phyloP scores from a whole-genome alignment of 2,888 invertebrate species.

The Dryocosmus kuriphilus region DNA sequence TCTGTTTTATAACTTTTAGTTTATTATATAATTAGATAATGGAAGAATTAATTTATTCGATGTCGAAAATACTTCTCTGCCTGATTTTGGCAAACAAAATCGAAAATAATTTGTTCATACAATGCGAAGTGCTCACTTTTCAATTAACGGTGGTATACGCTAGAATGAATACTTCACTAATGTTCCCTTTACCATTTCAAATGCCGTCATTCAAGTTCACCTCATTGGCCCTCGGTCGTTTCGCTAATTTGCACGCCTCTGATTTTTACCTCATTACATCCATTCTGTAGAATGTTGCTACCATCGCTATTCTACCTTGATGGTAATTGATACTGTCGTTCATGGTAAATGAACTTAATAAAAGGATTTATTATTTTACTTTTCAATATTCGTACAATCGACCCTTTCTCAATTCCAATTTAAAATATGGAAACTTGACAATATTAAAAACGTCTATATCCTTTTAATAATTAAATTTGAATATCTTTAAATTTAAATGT shows the following conservation, averaged over 20 bases:
- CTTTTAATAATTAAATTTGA: too few species aligned
- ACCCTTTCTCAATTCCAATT: too few species aligned
- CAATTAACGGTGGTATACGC: slow-evolving; percentile 7
- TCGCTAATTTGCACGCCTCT: slow-evolving; percentile 41
- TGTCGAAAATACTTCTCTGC: neutral
- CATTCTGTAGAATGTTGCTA: neutral
- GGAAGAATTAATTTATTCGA: too few species aligned
- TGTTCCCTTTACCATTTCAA: slow-evolving; percentile 41
- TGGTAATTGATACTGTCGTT: too few species aligned
- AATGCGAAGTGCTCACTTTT: neutral
- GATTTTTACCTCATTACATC: slow-evolving; percentile 15
- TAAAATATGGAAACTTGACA: too few species aligned
- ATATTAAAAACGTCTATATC: too few species aligned
- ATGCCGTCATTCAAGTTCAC: slow-evolving; percentile 38
- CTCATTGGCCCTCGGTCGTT: slow-evolving; percentile 23
- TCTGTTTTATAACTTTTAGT: too few species aligned
- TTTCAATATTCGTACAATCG: neutral
- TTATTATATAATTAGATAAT: too few species aligned
- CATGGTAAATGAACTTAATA: slow-evolving; percentile 13
- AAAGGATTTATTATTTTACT: neutral
- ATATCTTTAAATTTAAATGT: too few species aligned
- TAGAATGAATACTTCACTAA: slow-evolving; percentile 37
- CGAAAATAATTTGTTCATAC: slow-evolving; percentile 3
- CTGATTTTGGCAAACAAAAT: neutral
- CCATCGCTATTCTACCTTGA: neutral